Conservation (phyloP, 1,140 invertebrate genomes). For the Bombus balteatus region DNA sequence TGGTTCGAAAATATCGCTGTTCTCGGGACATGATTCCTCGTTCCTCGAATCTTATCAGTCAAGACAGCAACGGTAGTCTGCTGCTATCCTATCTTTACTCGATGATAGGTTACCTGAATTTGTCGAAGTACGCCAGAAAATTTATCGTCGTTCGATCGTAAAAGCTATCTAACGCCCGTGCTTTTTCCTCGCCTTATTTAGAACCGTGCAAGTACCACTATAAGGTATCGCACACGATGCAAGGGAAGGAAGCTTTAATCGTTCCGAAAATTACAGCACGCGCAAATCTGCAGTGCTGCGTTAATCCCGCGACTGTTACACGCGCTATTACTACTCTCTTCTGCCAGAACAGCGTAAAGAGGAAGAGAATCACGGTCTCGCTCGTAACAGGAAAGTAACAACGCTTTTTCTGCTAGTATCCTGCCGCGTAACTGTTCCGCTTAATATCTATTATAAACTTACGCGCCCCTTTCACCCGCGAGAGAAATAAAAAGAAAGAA, state of each 20-base stretch:
- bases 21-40: not conserved
- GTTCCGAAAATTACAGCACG: constrained; percentile 58
- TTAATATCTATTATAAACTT: constrained; percentile 44
- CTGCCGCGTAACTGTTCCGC: constrained; percentile 43
- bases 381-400: constrained; percentile 38
- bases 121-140: constrained; percentile 1
- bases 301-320: too few relatives aligned
- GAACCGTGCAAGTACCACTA: not conserved
- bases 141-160: constrained; percentile 43
- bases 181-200: constrained; percentile 45
- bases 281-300: not conserved
- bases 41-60: not conserved
- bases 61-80: constrained; percentile 4
- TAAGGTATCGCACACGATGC: not conserved
- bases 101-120: not conserved
- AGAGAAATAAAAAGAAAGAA: not conserved
- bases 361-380: constrained; percentile 35
- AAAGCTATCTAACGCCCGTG: constrained; percentile 16
- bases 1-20: not conserved
- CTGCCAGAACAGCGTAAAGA: not conserved
- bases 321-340: constrained; percentile 14
- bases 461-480: constrained; percentile 3
- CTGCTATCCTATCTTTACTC: not conserved
- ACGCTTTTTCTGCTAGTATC: constrained; percentile 18
- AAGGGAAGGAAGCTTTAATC: constrained; percentile 54